Evolutionary conservation across 2,888 invertebrate genomes (phyloP), one percentile per base, ranked within the genome.

Genomic region (Lacanobia wlatinum): DNA sequence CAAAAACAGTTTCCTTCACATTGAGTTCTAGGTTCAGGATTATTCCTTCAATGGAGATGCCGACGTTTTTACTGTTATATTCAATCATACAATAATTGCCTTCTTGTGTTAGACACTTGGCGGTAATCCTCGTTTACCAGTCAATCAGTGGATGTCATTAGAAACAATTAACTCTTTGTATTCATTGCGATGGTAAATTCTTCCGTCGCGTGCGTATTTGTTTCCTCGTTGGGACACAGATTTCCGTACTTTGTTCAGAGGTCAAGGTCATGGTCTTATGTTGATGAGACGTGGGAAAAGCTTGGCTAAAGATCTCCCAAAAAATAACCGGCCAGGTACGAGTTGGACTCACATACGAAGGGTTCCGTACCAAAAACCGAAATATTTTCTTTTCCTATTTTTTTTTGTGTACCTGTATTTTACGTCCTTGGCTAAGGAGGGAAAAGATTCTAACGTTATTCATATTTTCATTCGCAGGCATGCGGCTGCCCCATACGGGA

Each of bases 401-500:
- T 34, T 34, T 34, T 34, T 34, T 34, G 34, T 4, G 34, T 6
- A 34, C 28, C 28, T 2, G 28, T 28, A 3, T 28, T 28, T 28
- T 28, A 34, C 34, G 34, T 34, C 6, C 0, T 34, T 34, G 6
- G 34, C 34, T 43, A 14, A 0, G 43, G 14, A 43, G 12, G 14
- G 43, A 14, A 43, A 48, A 48, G 8, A 0, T 38, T 21, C 1
- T 40, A 40, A 16, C 14, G 12, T 38, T 34, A 6, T 62, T 14
- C 1, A 4, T 59, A 6, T 75, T 62, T 40, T 50, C 55, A 43
- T 77, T 88, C 87, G 3, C 91, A 96, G 97, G 82, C 94, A 82
- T 97, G 97, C 84, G 90, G 94, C 40, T 97, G 97, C 86, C 94
- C 96, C 0, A 93, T 96, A 40, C 92, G 91, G 46, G 96, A 96